Evolutionary conservation across 2,888 invertebrate species (phyloP), one percentile per base, ranked within the genome.

Genomic region (Eilema griseolum): DNA sequence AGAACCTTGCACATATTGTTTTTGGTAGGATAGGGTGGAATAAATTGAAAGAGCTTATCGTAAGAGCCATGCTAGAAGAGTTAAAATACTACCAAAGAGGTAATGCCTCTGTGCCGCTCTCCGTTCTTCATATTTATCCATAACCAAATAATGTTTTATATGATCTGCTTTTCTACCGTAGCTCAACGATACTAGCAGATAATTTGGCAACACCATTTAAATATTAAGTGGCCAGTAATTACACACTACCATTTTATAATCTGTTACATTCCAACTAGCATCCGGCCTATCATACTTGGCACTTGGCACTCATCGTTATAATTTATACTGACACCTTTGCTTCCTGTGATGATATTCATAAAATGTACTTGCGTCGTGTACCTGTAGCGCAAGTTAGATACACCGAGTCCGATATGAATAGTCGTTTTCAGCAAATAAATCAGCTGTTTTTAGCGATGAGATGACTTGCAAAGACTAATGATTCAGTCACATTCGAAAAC

Each of bases 161-260:
- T 52, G n/a, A n/a, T 52, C 52, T 52, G 20, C n/a, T 3, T 46
- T 20, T 46, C 46, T 46, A 52, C 52, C 20, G 2, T 52, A 52
- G 52, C 52, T 52, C 60, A 52, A 20, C 31, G 72, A 65, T 75
- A 37, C 31, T 75, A 73, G 64, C 16, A 60, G 69, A 72, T 37
- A 72, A 75, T 76, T 76, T 81, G 74, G 83, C 80, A 74, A 76
- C 69, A 62, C 37, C 70, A 63, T 59, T 64, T 28, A 37, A n/a
- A 23, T 64, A 63, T 74, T 82, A 73, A 72, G 66, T 80, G 62
- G 80, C 65, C 7, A 41, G 66, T 74, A 78, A 82, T 75, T 79
- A 74, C 24, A 37, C n/a, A 56, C 64, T 31, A 56, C 63, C 33
- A 61, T 46, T 64, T 64, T 67, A 37, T 46, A 56, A 52, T 67